Conservation (phyloP, 2,113 vertebrate species). For the Grammomys dolichurus region DNA sequence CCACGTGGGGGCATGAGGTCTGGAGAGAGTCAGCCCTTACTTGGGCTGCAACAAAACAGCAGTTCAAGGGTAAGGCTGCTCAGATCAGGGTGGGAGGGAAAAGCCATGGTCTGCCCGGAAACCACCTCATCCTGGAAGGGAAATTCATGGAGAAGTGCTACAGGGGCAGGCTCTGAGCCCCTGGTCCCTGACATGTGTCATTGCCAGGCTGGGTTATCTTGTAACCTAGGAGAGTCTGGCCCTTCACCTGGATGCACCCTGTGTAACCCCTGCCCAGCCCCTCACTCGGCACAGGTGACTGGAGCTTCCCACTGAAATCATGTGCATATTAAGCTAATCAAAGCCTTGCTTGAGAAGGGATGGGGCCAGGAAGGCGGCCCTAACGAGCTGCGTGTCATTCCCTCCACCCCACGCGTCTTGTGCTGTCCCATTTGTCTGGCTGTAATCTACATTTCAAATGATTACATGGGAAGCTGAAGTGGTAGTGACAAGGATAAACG, state of each 20-base stretch:
- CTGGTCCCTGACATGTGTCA: background rate
- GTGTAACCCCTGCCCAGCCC: background rate
- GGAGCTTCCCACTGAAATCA: constrained; percentile 87
- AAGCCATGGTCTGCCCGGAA: background rate
- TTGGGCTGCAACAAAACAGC: background rate
- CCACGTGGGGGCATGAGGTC: background rate
- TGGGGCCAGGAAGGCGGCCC: constrained; percentile 83
- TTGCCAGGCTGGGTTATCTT: background rate
- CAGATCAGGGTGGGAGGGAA: background rate
- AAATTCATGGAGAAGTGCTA: background rate
- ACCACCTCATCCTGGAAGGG: background rate
- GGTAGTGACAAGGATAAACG: constrained; percentile 97
- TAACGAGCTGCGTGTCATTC: constrained; percentile 91
- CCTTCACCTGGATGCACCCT: background rate
- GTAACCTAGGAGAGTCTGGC: background rate
- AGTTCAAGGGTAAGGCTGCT: background rate
- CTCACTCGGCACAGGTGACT: constrained; percentile 78
- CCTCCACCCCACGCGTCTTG: constrained; percentile 88
- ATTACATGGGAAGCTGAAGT: constrained; percentile 94
- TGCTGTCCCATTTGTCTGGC: constrained; percentile 93
- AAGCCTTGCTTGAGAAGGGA: constrained; percentile 83
- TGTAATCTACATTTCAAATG: constrained; percentile 96
- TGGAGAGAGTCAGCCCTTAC: background rate
- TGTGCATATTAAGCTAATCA: constrained; percentile 91
- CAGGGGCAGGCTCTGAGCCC: background rate